Conservation (phyloP, 1,140 invertebrate species). For the Drosophila pseudoobscura region DNA sequence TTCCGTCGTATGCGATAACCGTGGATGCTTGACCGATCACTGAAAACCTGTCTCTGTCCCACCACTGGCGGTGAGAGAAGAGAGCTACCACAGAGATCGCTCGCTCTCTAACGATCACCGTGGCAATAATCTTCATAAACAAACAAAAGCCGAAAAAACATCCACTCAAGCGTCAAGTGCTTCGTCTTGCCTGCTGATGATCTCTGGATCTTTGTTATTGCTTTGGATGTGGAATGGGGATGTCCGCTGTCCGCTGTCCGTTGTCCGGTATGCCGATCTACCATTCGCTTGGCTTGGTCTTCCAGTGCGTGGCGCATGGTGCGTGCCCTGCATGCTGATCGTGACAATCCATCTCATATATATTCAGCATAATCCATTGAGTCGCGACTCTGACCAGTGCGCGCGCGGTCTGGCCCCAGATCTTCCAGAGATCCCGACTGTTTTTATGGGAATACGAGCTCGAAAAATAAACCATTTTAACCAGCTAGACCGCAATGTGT, state of each 20-base stretch:
- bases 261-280: constrained; percentile 11
- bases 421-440: constrained; percentile 56
- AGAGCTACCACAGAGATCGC: neutral
- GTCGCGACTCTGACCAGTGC: constrained; percentile 41
- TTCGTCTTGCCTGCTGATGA: constrained; percentile 7
- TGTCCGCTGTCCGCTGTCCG: constrained; percentile 34
- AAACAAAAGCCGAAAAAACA: constrained; percentile 2
- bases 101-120: constrained; percentile 15
- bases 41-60: constrained; percentile 64
- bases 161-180: too few species aligned
- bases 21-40: constrained; percentile 24
- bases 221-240: constrained; percentile 18
- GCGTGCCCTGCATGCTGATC: constrained; percentile 62
- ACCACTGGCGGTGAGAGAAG: constrained; percentile 9
- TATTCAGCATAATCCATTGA: constrained; percentile 65
- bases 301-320: constrained; percentile 22
- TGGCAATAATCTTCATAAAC: constrained; percentile 25
- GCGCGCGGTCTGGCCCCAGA: constrained; percentile 44
- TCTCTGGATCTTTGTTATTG: neutral
- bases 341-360: constrained; percentile 45
- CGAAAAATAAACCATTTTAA: constrained; percentile 56
- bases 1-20: constrained; percentile 39
- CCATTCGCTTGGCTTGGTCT: constrained; percentile 11
- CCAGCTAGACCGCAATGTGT: constrained; percentile 61
- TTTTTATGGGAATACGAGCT: constrained; percentile 42